Conservation (phyloP, 2,797 vertebrate genomes). For the Micrastur ruficollis region DNA sequence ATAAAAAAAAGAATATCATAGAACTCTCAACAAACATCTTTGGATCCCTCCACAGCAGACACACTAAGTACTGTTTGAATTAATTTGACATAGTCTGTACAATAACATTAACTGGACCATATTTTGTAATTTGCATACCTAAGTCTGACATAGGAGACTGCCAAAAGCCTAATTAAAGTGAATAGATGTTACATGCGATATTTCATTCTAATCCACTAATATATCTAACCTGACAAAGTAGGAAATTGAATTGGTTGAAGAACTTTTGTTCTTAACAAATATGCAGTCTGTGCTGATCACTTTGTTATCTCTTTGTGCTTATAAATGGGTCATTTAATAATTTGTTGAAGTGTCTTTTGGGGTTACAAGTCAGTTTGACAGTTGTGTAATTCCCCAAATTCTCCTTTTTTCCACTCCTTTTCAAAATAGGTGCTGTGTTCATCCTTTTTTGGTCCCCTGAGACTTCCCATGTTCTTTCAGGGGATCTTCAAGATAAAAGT, state of each 20-base stretch:
- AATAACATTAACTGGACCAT: neutral
- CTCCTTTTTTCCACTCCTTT: neutral
- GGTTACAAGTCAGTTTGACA: neutral
- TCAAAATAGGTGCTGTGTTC: neutral
- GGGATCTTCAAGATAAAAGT: neutral
- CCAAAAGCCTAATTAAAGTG: neutral
- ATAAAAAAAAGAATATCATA: neutral
- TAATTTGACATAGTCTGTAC: neutral
- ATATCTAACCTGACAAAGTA: neutral
- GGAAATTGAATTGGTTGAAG: neutral
- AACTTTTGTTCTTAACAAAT: neutral
- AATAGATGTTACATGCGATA: neutral
- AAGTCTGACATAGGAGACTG: neutral
- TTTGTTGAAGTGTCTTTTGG: neutral
- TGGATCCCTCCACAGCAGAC: neutral
- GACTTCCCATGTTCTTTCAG: neutral
- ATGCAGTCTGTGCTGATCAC: neutral
- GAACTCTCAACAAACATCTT: neutral
- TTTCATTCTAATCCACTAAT: neutral
- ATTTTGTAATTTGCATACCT: neutral
- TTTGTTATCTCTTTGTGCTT: neutral
- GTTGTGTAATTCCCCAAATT: neutral
- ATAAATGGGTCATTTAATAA: neutral
- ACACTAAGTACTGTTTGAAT: neutral
- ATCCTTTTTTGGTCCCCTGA: neutral